phyloP scores from a whole-genome alignment of 64 coral and sea anemone genomes.

The Dendrophyllia cribrosa region DNA sequence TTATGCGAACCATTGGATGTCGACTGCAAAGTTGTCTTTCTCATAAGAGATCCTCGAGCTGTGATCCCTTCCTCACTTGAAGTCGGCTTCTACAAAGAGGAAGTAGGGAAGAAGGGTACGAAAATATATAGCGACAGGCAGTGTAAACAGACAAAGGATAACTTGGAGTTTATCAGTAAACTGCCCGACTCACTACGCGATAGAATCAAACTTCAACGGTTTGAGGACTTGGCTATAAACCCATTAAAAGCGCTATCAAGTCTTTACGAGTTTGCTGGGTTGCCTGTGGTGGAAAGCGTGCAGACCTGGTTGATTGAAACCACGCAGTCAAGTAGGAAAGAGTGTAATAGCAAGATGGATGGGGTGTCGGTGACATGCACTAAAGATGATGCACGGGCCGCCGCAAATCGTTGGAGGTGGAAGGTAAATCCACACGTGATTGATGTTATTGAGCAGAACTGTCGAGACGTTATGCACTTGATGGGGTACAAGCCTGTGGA shows the following conservation, averaged over 20 bases:
- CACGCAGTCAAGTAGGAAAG: neutral
- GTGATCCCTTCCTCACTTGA: neutral
- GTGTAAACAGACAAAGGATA: neutral
- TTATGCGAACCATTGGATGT: neutral
- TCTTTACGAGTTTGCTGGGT: conserved; percentile 15
- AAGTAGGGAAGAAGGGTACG: neutral
- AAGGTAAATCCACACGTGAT: neutral
- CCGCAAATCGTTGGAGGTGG: conserved; percentile 23
- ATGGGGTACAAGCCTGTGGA: too few species aligned
- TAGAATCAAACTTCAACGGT: neutral
- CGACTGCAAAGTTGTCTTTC: neutral
- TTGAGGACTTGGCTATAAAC: neutral
- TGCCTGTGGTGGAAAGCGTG: neutral
- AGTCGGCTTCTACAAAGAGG: neutral
- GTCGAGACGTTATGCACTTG: too few species aligned
- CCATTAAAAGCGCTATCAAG: neutral
- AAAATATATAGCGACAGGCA: neutral
- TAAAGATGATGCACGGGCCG: neutral
- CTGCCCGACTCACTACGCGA: neutral
- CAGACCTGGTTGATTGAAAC: neutral
- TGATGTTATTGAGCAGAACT: too few species aligned
- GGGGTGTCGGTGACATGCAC: neutral
- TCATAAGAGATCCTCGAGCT: neutral
- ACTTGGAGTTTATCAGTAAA: neutral
- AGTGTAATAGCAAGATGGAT: neutral